phyloP scores from a whole-genome alignment of 2,113 vertebrate genomes.

The Tretioscincus oriximinensis region DNA sequence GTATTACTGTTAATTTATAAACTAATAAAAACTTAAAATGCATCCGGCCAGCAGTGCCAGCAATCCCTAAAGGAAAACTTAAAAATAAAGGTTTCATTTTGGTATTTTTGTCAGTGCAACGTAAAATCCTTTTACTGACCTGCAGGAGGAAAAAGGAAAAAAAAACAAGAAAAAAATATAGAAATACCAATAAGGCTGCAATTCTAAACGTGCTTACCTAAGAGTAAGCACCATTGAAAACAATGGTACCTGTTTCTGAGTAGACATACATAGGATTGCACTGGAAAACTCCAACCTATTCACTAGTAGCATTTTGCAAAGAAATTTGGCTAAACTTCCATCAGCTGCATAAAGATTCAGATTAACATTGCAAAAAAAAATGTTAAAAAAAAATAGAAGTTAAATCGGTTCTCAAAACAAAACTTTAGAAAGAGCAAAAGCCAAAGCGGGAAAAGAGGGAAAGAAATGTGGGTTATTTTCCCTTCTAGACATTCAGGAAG shows the following conservation, averaged over 20 bases:
- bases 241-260: too few species aligned
- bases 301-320: constrained; percentile 69
- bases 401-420: constrained; percentile 41
- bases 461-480: constrained; percentile 36
- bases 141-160: constrained; percentile 84
- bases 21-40: constrained; percentile 95
- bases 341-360: constrained; percentile 67
- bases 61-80: constrained; percentile 89
- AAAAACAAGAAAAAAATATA: constrained; percentile 28
- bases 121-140: constrained; percentile 95
- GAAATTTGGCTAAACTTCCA: constrained; percentile 65
- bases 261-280: too few species aligned
- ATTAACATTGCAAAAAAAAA: constrained; percentile 67
- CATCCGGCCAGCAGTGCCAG: constrained; percentile 99
- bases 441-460: background rate
- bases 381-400: constrained; percentile 68
- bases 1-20: constrained; percentile 98
- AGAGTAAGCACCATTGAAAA: too few species aligned
- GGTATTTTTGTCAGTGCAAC: constrained; percentile 91
- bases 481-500: constrained; percentile 51
- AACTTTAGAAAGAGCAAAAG: constrained; percentile 17
- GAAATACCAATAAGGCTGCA: constrained; percentile 70
- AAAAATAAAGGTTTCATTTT: constrained; percentile 90
- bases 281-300: constrained; percentile 59
- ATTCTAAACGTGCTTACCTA: too few species aligned